phyloP scores from a whole-genome alignment of 1,140 invertebrate genomes.

The Wasmannia auropunctata region DNA sequence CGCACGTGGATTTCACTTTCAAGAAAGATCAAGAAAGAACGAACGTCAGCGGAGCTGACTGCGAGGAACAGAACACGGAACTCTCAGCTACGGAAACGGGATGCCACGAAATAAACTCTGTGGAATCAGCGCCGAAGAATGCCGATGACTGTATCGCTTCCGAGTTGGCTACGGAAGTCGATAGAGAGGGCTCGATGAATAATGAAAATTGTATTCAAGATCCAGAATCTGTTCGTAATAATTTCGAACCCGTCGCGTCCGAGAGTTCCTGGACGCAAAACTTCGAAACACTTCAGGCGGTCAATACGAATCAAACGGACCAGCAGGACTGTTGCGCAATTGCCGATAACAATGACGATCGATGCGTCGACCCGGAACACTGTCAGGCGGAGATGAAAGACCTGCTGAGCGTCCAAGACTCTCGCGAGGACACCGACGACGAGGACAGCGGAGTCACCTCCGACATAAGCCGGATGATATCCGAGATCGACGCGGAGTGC shows the following conservation, averaged over 20 bases:
- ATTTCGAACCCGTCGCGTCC: background rate
- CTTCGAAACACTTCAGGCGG: background rate
- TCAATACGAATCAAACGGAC: background rate
- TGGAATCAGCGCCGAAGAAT: background rate
- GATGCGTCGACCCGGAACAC: background rate
- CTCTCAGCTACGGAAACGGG: conserved; percentile 40
- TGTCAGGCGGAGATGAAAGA: conserved; percentile 60
- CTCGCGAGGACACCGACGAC: conserved; percentile 87
- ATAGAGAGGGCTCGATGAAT: background rate
- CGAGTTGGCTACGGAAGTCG: background rate
- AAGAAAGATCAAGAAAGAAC: conserved; percentile 59
- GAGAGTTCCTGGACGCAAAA: conserved; percentile 17
- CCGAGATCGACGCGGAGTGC: conserved; percentile 86
- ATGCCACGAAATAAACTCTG: background rate
- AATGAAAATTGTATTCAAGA: background rate
- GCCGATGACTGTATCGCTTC: background rate
- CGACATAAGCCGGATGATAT: conserved; percentile 89
- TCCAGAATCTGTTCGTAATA: background rate
- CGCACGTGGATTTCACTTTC: conserved; percentile 64
- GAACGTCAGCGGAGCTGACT: conserved; percentile 10
- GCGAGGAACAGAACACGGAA: conserved; percentile 15
- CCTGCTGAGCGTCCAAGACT: conserved; percentile 80
- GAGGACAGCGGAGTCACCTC: conserved; percentile 90
- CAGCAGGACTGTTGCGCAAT: background rate
- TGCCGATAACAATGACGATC: background rate